Conservation (phyloP, 2,113 vertebrate species). For the Trogon surrucura region DNA sequence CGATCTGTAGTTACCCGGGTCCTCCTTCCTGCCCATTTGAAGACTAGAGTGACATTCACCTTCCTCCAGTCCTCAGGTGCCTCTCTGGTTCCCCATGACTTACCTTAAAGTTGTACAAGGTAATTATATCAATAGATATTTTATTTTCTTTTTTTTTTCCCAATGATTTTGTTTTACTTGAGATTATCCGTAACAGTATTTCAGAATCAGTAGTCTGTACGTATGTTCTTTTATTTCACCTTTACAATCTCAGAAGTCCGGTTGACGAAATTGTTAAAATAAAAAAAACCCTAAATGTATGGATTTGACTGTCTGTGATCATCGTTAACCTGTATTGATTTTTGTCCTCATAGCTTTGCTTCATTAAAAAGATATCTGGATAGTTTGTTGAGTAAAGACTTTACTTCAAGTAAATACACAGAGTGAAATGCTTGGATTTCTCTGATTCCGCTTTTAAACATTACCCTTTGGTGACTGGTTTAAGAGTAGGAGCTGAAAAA, state of each 20-base stretch:
- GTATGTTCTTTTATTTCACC: background rate
- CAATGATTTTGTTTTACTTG: background rate
- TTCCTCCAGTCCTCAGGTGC: too few species aligned
- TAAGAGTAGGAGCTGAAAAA: background rate
- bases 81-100: too few species aligned
- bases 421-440: background rate
- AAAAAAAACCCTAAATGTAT: background rate
- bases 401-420: background rate
- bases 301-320: background rate
- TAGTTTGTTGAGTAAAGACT: background rate
- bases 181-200: background rate
- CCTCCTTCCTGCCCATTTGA: too few species aligned
- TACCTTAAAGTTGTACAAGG: too few species aligned
- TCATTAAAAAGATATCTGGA: background rate
- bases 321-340: fast-evolving
- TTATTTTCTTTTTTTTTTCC: too few species aligned
- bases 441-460: background rate
- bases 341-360: background rate
- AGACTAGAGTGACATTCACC: too few species aligned
- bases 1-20: too few species aligned
- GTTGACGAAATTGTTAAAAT: background rate
- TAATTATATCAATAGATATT: too few species aligned
- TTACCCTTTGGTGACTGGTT: background rate
- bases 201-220: background rate
- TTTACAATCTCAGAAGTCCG: background rate